phyloP scores from a whole-genome alignment of 2,113 vertebrate species.

The Thalassarche chlororhynchos region DNA sequence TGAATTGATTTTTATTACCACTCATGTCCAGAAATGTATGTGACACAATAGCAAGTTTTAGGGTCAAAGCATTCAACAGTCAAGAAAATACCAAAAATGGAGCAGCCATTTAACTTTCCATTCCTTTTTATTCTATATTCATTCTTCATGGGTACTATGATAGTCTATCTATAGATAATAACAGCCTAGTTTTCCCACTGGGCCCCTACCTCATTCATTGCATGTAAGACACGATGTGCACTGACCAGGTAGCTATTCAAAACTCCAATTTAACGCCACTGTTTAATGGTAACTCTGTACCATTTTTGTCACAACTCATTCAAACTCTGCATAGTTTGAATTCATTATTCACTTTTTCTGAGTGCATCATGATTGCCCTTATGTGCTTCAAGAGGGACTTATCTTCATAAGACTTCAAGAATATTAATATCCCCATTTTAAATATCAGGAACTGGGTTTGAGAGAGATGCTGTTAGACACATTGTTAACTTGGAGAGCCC shows the following conservation, averaged over 20 bases:
- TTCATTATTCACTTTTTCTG: background rate
- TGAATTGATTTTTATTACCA: background rate
- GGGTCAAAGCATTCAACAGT: background rate
- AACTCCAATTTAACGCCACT: background rate
- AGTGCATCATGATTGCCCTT: background rate
- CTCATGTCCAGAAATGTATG: background rate
- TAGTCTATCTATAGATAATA: background rate
- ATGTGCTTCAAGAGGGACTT: background rate
- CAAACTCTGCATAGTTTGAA: background rate
- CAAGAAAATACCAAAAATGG: background rate
- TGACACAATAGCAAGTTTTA: background rate
- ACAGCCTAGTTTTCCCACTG: background rate
- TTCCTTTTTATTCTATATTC: background rate
- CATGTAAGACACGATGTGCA: accelerated
- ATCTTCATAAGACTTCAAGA: background rate
- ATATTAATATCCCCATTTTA: background rate
- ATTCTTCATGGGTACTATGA: background rate
- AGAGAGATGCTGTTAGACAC: background rate
- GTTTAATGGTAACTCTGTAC: background rate
- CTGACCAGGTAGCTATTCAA: background rate
- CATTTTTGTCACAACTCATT: background rate
- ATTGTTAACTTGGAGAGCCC: background rate
- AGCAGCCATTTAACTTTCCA: background rate
- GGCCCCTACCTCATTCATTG: background rate
- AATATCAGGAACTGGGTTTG: background rate